These are phyloP conservation scores for Ciconia maguari DNA, from an alignment of 2,113 vertebrate genomes.

Conservation along the genomic window DNA sequence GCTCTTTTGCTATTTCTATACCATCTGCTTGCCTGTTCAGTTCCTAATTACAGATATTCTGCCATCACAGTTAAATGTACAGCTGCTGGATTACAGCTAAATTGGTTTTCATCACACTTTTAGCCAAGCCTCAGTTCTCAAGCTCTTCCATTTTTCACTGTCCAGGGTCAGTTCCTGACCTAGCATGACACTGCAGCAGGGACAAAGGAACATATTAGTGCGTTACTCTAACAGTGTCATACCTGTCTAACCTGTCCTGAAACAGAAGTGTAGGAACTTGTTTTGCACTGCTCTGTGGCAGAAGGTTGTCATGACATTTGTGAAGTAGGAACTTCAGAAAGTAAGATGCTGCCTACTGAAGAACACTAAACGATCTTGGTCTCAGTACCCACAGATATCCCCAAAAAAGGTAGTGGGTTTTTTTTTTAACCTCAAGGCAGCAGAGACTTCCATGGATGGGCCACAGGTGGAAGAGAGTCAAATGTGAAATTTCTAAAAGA, in stretches of 20 bases:
- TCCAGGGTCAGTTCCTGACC: neutral
- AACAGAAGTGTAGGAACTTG: neutral
- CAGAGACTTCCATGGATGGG: neutral
- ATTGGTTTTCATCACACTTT: slow-evolving; percentile 3
- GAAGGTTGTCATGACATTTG: neutral
- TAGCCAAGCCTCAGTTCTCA: neutral
- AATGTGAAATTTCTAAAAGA: neutral
- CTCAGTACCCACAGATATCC: neutral
- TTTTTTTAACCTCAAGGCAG: neutral
- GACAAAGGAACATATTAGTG: neutral
- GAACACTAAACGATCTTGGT: neutral
- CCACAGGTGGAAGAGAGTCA: neutral
- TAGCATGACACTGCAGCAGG: neutral
- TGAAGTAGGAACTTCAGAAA: neutral
- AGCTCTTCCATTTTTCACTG: neutral
- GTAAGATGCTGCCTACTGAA: neutral
- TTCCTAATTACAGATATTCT: slow-evolving; percentile 30
- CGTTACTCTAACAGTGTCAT: neutral
- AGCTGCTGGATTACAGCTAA: neutral
- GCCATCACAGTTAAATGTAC: slow-evolving; percentile 9
- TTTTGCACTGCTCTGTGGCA: neutral
- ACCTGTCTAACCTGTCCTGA: neutral
- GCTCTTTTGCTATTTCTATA: slow-evolving; percentile 16
- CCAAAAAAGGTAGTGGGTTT: rapidly evolving
- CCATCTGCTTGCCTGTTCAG: neutral